phyloP scores from a whole-genome alignment of 2,113 vertebrate species.

The Tyto alba region DNA sequence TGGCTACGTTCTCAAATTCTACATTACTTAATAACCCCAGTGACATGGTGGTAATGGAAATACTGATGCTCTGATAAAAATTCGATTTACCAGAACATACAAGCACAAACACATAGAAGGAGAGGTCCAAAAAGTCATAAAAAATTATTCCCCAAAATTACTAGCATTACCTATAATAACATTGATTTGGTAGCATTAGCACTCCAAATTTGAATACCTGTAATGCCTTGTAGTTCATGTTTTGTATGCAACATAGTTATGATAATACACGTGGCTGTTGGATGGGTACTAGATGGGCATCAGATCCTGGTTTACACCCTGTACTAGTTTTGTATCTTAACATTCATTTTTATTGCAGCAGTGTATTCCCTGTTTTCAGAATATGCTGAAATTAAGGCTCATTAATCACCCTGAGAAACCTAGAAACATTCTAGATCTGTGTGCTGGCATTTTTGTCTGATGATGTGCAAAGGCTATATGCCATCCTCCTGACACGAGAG shows the following conservation, averaged over 20 bases:
- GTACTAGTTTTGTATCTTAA: background rate
- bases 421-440: background rate
- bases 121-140: background rate
- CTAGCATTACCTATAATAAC: background rate
- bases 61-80: background rate
- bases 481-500: background rate
- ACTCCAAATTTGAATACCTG: background rate
- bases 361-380: background rate
- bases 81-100: background rate
- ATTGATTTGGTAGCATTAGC: background rate
- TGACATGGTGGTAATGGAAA: background rate
- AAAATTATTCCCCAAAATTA: background rate
- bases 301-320: background rate
- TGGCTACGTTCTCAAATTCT: background rate
- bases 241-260: background rate
- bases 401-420: background rate
- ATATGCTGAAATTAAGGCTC: background rate
- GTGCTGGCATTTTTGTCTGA: background rate
- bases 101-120: background rate
- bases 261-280: background rate
- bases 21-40: background rate
- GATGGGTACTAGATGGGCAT: background rate
- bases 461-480: background rate
- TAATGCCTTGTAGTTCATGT: background rate
- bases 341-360: background rate